Conservation (phyloP, 2,113 vertebrate genomes). For the Entosphenus tridentatus region DNA sequence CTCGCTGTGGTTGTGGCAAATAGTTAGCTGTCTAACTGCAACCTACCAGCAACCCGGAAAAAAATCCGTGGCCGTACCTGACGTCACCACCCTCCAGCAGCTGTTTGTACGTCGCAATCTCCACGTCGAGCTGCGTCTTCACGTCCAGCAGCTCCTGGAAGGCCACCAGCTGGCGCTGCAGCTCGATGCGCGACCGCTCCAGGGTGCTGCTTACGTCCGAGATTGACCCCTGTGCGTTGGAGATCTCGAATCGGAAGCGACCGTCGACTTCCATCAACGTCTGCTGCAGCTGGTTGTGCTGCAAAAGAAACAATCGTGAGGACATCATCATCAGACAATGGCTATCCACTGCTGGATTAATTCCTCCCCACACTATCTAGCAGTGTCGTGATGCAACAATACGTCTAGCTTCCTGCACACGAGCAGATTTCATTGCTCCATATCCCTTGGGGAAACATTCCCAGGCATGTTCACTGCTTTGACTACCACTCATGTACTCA, state of each 20-base stretch:
- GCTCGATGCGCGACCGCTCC: not conserved
- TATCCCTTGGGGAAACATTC: not conserved
- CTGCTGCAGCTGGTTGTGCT: conserved; percentile 1
- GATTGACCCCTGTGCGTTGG: too few relatives aligned
- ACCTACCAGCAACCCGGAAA: too few relatives aligned
- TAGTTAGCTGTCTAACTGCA: too few relatives aligned
- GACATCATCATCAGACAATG: not conserved
- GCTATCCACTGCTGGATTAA: not conserved
- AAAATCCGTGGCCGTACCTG: too few relatives aligned
- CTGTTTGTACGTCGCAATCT: conserved; percentile 1
- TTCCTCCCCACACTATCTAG: too few relatives aligned
- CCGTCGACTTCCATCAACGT: conserved; percentile 1
- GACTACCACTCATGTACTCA: not conserved
- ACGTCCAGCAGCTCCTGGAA: conserved; percentile 3
- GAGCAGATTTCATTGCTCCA: not conserved
- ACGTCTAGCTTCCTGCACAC: not conserved
- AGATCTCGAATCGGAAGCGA: not conserved
- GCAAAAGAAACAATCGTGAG: not conserved
- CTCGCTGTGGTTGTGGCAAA: too few relatives aligned
- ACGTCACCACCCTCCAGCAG: not conserved
- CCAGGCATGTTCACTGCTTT: not conserved
- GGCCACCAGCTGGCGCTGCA: conserved; percentile 2
- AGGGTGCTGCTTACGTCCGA: too few relatives aligned
- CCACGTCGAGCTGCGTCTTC: not conserved
- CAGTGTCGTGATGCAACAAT: not conserved